Base-by-base conservation (phyloP, 1,140 invertebrate species). In the Gonioctena quinquepunctata region DNA sequence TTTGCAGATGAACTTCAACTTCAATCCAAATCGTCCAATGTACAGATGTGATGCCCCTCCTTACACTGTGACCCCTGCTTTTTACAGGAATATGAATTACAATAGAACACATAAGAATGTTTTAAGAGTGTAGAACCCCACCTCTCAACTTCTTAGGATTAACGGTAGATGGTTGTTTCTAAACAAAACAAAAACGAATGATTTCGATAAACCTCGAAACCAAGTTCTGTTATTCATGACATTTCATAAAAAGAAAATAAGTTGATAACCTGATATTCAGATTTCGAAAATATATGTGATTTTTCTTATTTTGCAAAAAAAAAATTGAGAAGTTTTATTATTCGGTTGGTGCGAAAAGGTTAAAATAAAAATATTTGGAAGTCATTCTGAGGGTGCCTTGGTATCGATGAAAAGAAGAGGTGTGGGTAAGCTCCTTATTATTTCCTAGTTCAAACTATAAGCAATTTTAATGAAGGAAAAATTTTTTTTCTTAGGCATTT, bases 61-160 rank as follows among this genome's bases (percentile, higher is more conserved):
- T 19, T 79, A 76, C 65, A 73, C 79, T 6, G 65, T 77, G 56
- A 70, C 78, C 8, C 79, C 78, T 2, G 68, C 76, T 16, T 80
- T 81, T 66, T 81, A 79, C 66, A 78, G 79, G 69, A 81, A 78
- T 60, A 76, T 81, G 75, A 76, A 80, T 69, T 78, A 79, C 70
- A 82, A 80, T 56, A 76, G 76, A 69, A 72, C 74, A 52, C 76
- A 81, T 72, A 82, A 82, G 70, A 82, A 82, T 70, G 74, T 81
- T 59, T 71, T 79, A 42, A 77, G 79, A 74, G 81, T 82, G 71
- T 82, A 82, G 74, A 69, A 50, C 66, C 65, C 70, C 57, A 59
- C 63, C 33, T 42, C 60, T 54, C 60, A 68, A 63, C 59, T 49
- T 63, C 8, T 66, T 67, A 75, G 66, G 76, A 74, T 77, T 78